phyloP scores from a whole-genome alignment of 2,797 vertebrate species.

The Myiotriccus ornatus region DNA sequence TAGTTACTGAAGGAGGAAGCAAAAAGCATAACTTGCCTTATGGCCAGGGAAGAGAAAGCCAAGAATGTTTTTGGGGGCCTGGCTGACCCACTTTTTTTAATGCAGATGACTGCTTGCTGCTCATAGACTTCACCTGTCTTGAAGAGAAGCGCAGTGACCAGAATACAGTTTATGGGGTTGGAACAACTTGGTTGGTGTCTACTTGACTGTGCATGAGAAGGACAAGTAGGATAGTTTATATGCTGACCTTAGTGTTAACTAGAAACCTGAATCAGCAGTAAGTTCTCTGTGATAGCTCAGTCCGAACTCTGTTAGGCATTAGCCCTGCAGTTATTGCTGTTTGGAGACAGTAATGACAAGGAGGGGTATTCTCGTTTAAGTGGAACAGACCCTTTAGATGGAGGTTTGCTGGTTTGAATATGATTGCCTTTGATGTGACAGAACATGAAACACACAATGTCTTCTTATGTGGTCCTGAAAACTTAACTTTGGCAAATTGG shows the following conservation, averaged over 20 bases:
- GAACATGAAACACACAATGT: background rate
- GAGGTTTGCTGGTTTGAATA: background rate
- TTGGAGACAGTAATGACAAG: background rate
- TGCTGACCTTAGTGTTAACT: background rate
- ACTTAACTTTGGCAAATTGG: background rate
- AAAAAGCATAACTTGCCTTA: background rate
- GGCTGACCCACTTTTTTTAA: background rate
- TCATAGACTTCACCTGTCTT: background rate
- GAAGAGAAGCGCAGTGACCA: background rate
- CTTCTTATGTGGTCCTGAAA: background rate
- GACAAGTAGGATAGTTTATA: background rate
- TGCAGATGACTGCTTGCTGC: background rate
- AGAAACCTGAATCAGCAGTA: background rate
- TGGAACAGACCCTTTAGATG: background rate
- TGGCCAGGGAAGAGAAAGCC: background rate
- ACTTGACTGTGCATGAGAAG: background rate
- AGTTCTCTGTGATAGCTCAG: background rate
- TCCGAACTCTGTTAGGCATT: background rate
- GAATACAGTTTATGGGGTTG: background rate
- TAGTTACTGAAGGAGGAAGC: background rate
- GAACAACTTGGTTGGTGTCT: background rate
- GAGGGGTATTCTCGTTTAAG: background rate
- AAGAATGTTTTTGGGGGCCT: background rate
- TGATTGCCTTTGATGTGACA: background rate
- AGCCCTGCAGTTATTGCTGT: background rate